phyloP scores from a whole-genome alignment of 2,113 vertebrate genomes.

The Ceratotherium simum region DNA sequence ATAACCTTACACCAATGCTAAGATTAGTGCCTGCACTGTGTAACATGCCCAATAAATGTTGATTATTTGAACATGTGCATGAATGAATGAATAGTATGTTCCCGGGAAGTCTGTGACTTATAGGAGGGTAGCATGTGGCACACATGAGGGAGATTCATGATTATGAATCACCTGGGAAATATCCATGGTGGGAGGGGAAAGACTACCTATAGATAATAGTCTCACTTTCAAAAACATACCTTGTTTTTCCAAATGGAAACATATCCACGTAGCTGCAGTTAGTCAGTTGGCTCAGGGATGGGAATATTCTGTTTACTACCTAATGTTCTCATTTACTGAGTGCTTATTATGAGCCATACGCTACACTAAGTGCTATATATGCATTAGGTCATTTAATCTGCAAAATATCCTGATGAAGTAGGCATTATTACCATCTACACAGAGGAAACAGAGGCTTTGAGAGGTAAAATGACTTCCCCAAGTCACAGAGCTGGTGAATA shows the following conservation, averaged over 20 bases:
- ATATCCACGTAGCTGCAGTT: background rate
- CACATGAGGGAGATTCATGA: background rate
- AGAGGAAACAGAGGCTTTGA: background rate
- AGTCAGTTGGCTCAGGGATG: background rate
- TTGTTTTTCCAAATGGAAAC: constrained; percentile 17
- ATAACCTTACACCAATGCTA: background rate
- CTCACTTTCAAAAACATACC: constrained; percentile 21
- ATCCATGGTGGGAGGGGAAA: background rate
- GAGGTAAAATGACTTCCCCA: background rate
- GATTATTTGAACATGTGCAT: background rate
- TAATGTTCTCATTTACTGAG: background rate
- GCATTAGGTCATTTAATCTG: background rate
- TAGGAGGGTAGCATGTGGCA: background rate
- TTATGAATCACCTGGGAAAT: background rate
- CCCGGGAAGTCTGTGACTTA: background rate
- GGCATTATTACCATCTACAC: background rate
- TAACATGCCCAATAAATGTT: background rate
- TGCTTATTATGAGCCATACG: background rate
- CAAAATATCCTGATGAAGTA: background rate
- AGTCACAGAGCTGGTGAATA: background rate
- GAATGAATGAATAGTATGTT: background rate
- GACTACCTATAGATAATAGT: background rate
- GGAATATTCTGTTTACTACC: background rate
- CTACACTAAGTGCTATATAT: background rate
- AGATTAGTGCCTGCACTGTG: background rate